Percentiles rank a stretch among this genome's conserved stretches.
These are phyloP conservation scores for Perca fluviatilis DNA, from an alignment of 2,113 vertebrate species.

Conservation along the genomic window DNA sequence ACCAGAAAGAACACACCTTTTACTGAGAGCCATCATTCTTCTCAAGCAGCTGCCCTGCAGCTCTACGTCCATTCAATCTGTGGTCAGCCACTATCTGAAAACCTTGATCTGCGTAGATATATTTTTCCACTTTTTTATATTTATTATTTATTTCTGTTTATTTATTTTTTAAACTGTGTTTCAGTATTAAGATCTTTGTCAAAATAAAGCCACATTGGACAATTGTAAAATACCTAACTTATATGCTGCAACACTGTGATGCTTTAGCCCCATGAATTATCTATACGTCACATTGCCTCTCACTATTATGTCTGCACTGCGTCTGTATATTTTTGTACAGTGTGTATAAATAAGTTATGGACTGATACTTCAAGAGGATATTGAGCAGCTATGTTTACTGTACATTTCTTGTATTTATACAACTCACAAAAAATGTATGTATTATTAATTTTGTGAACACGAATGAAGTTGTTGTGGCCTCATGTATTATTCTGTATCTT, in stretches of 20 bases:
- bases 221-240: not conserved
- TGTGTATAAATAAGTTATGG: not conserved
- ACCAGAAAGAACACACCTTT: not conserved
- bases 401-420: not conserved
- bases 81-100: not conserved
- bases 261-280: not conserved
- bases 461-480: not conserved
- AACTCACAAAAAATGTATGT: not conserved
- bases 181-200: no score
- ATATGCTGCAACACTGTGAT: not conserved
- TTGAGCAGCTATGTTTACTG: not conserved
- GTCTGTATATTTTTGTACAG: not conserved
- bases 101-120: not conserved
- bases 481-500: not conserved
- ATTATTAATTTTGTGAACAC: not conserved
- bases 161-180: no score
- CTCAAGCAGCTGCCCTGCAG: conserved; percentile 5
- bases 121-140: no score
- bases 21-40: not conserved
- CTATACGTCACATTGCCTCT: not conserved
- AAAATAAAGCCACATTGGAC: no score
- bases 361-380: not conserved
- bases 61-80: not conserved
- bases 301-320: not conserved
- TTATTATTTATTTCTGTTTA: no score